Evolutionary conservation across 2,113 vertebrate species (phyloP).

Genomic region (Mus pahari): DNA sequence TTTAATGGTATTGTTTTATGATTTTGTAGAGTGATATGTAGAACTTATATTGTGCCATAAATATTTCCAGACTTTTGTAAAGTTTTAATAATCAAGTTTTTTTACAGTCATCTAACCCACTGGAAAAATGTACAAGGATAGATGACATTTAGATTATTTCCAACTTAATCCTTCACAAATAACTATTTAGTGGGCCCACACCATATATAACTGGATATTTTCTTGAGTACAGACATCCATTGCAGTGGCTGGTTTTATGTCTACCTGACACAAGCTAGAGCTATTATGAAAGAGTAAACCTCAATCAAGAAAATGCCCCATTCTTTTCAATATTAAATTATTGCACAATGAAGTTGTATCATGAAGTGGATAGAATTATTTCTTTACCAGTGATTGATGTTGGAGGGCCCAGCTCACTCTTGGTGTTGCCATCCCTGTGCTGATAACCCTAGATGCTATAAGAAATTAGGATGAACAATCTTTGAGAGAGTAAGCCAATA

Average conservation of each 20-base stretch:
- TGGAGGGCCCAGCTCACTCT: background rate
- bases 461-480: background rate
- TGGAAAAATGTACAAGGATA: background rate
- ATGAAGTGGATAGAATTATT: background rate
- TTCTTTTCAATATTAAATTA: no score
- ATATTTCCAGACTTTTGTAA: background rate
- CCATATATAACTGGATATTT: background rate
- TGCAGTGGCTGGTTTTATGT: background rate
- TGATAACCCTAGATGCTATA: background rate
- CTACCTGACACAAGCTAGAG: background rate
- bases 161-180: background rate
- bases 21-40: background rate
- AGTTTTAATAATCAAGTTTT: constrained; percentile 48
- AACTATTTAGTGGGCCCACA: background rate
- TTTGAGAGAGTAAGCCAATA: background rate
- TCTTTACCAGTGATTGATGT: background rate
- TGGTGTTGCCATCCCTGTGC: background rate
- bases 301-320: background rate
- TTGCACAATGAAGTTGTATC: no score
- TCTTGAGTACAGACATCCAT: background rate
- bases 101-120: background rate
- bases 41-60: constrained; percentile 42
- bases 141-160: constrained; percentile 38
- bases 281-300: background rate
- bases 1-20: background rate